Evolutionary conservation across 2,888 invertebrate genomes (phyloP), one percentile per base, ranked within the genome.

Genomic region (Brassicogethes aeneus): DNA sequence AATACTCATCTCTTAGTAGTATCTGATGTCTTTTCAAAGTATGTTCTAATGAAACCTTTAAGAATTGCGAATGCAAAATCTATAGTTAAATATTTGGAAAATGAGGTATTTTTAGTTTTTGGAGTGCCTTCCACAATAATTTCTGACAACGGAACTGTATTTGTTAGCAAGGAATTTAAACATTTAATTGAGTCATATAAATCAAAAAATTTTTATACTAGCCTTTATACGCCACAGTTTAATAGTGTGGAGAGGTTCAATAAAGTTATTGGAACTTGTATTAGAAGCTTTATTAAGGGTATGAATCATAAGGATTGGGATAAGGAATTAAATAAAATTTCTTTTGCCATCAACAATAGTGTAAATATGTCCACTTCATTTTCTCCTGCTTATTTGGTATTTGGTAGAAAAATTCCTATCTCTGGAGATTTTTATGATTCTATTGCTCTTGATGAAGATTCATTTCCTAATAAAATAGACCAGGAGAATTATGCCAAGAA

Each of bases 101-200:
- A 39, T 15, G 29, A 39, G 2, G 30, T 45, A 10, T 45, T 43
- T 31, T 30, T 45, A 7, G 40, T 44, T 17, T 45, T 39, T 16
- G 44, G 44, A 15, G 36, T 44, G 8, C 37, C 39, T n/a, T 33
- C 39, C 14, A 37, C 41, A 15, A 37, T 45, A 7, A 36, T 45
- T 7, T 10, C 16, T 16, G 42, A 45, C 23, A 45, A 45, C 34
- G 45, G 36, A 12, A 5, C 41, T 3, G 41, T 37, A 33, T 44
- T 44, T 15, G 35, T 37, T 14, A 17, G 38, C 8, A 16, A 16
- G 15, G 15, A 15, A 3, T 39, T 44, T 29, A 44, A 44, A 32
- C 17, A 34, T 12, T 33, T 36, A 14, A 15, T 32, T 15, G 17
- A 17, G 3, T 29, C 35, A n/a, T n/a, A n/a, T n/a, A n/a, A n/a